Percentiles rank a stretch among this genome's conserved stretches.
These are phyloP conservation scores for Agrochola lychnidis DNA, from an alignment of 2,888 invertebrate species.

Conservation along the genomic window DNA sequence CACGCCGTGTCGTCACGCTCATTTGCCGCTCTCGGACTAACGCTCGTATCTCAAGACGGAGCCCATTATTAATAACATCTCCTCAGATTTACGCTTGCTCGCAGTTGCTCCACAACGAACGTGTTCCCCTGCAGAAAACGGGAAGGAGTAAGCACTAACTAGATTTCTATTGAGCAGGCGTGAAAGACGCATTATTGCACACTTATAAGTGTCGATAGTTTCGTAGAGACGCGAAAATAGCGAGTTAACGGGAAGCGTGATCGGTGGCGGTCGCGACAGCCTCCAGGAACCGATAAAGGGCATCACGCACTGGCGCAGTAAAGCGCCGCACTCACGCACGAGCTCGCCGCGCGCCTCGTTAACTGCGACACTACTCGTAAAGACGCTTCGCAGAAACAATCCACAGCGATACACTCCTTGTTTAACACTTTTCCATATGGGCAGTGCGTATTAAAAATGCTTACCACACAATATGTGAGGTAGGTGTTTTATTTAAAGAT, in stretches of 20 bases:
- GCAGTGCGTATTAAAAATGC: constrained; percentile 53
- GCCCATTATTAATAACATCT: constrained; percentile 77
- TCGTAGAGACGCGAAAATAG: constrained; percentile 87
- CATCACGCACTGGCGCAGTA: constrained; percentile 79
- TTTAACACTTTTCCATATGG: constrained; percentile 63
- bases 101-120: constrained; percentile 28
- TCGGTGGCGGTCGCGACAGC: constrained; percentile 84
- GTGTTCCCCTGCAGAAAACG: constrained; percentile 50
- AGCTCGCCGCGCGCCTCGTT: constrained; percentile 83
- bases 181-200: constrained; percentile 81
- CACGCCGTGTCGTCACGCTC: constrained; percentile 84
- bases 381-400: constrained; percentile 86
- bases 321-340: constrained; percentile 75
- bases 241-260: constrained; percentile 84
- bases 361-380: constrained; percentile 85
- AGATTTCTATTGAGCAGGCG: constrained; percentile 80
- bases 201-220: constrained; percentile 78
- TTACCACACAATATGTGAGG: constrained; percentile 44
- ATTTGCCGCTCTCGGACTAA: constrained; percentile 75
- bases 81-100: constrained; percentile 61
- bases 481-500: constrained; percentile 68
- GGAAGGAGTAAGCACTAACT: constrained; percentile 66
- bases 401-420: constrained; percentile 70
- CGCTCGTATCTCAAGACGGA: constrained; percentile 74
- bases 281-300: constrained; percentile 89